A percentile compares a stretch with the other conserved stretches of the same genome.
Evolutionary conservation across 1,140 invertebrate species (phyloP).

Genomic region (Atta texana): DNA sequence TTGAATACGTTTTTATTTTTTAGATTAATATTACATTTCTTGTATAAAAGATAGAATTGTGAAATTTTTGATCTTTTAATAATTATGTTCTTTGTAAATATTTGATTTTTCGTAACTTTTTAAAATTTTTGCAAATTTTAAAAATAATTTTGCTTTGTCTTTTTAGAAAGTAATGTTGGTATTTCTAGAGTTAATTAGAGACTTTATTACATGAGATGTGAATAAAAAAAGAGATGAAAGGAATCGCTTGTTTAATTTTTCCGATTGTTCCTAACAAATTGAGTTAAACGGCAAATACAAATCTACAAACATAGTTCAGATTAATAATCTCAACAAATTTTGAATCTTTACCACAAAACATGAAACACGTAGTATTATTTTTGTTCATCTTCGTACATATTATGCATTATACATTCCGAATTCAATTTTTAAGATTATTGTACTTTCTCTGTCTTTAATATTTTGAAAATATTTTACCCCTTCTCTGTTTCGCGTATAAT

Average conservation of each 20-base stretch:
- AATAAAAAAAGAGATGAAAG: neutral
- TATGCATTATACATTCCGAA: neutral
- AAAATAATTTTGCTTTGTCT: no score
- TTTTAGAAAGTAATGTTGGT: no score
- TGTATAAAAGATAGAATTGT: no score
- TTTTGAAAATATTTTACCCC: neutral
- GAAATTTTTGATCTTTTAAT: no score
- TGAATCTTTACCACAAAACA: conserved; percentile 3
- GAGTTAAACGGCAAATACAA: neutral
- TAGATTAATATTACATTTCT: no score
- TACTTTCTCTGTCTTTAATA: neutral
- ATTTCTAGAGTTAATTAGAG: neutral
- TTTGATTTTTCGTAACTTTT: no score
- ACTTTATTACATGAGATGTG: neutral
- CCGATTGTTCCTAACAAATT: neutral
- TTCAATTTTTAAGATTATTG: neutral
- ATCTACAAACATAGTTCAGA: neutral
- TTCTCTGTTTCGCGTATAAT: neutral
- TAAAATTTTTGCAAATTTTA: no score
- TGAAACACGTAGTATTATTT: neutral
- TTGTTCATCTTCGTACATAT: neutral
- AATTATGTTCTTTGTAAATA: no score
- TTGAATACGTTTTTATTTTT: no score
- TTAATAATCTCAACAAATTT: neutral
- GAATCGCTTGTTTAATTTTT: neutral